These are phyloP conservation scores for Melitaea cinxia DNA, from an alignment of 1,140 invertebrate genomes.

Conservation along the genomic window DNA sequence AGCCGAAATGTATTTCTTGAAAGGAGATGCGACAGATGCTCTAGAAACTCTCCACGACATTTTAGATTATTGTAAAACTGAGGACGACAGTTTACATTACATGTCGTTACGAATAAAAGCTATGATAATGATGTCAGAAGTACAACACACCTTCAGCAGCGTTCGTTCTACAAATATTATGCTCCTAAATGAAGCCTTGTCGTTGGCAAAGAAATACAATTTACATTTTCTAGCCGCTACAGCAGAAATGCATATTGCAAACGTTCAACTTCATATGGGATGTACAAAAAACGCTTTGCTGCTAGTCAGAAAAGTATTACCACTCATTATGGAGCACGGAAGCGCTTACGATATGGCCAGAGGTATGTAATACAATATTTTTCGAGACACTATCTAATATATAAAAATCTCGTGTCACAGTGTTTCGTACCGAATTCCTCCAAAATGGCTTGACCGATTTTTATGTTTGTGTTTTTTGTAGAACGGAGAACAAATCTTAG, in stretches of 20 bases:
- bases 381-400: too few relatives aligned
- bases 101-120: conserved; percentile 85
- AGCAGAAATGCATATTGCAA: conserved; percentile 90
- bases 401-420: too few relatives aligned
- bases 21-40: conserved; percentile 85
- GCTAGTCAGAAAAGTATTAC: conserved; percentile 86
- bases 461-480: too few relatives aligned
- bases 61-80: conserved; percentile 77
- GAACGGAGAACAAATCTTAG: too few relatives aligned
- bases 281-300: conserved; percentile 88
- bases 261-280: conserved; percentile 87
- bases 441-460: too few relatives aligned
- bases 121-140: conserved; percentile 88
- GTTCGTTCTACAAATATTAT: conserved; percentile 82
- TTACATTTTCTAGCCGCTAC: conserved; percentile 88
- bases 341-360: conserved; percentile 90
- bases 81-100: conserved; percentile 80
- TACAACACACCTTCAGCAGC: conserved; percentile 83
- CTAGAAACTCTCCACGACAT: conserved; percentile 83
- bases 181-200: conserved; percentile 86
- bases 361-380: conserved; percentile 58
- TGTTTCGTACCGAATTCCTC: too few relatives aligned
- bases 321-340: conserved; percentile 89
- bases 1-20: conserved; percentile 86
- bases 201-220: conserved; percentile 87